Percentiles rank a stretch among this genome's conserved stretches.
These are phyloP conservation scores for Cyclura pinguis DNA, from an alignment of 2,797 vertebrate species.

Conservation along the genomic window DNA sequence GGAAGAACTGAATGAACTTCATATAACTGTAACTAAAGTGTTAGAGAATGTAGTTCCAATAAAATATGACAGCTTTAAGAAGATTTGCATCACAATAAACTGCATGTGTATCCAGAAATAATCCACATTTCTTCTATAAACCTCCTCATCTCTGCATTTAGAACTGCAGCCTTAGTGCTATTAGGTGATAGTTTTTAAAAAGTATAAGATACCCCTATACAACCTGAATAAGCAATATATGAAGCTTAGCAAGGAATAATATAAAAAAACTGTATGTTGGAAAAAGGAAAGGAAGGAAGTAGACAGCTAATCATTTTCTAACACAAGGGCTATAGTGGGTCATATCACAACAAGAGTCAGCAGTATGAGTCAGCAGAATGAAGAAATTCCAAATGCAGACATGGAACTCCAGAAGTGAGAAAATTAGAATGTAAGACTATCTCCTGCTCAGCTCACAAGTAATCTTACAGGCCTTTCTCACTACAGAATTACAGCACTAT, in stretches of 20 bases:
- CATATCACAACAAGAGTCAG: not conserved
- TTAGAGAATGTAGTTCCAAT: not conserved
- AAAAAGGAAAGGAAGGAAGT: not conserved
- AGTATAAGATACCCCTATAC: not conserved
- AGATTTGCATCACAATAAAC: not conserved
- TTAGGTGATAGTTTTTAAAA: too few relatives aligned
- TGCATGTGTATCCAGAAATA: not conserved
- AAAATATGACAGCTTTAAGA: not conserved
- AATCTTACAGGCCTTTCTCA: not conserved
- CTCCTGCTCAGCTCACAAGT: not conserved
- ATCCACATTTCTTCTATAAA: not conserved
- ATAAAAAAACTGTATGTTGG: not conserved
- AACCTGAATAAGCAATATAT: not conserved
- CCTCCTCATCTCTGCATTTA: not conserved
- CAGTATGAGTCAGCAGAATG: constrained; percentile 7
- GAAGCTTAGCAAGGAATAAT: not conserved
- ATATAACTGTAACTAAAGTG: not conserved
- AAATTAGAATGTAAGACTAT: not conserved
- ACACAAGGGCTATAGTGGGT: not conserved
- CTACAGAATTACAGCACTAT: too few relatives aligned
- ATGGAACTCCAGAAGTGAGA: not conserved
- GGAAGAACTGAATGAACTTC: not conserved
- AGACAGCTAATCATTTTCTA: not conserved
- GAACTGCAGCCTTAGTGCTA: not conserved
- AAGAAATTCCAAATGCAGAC: not conserved